A percentile compares a stretch with the other conserved stretches of the same genome.
Conservation (phyloP, 2,113 vertebrate genomes). For the Rhombomys opimus region DNA sequence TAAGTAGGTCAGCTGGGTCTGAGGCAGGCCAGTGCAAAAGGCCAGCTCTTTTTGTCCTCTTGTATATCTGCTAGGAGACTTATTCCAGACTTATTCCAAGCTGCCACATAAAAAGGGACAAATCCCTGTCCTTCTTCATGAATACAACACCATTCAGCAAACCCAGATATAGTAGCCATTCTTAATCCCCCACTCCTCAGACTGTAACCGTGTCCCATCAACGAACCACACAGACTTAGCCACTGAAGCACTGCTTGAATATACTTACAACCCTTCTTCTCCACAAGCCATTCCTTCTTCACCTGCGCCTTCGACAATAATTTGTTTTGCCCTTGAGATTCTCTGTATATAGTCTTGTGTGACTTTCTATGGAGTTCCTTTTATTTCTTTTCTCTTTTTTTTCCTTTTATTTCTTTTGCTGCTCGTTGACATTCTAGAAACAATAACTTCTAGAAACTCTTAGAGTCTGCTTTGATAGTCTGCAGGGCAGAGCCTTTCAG, state of each 20-base stretch:
- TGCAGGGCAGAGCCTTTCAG: too few species aligned
- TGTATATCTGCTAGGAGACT: neutral
- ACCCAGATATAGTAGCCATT: neutral
- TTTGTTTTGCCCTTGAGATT: neutral
- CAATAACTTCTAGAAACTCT: neutral
- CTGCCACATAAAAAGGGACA: neutral
- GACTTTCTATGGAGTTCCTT: neutral
- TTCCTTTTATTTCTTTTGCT: neutral
- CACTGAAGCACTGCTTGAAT: neutral
- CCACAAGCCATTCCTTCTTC: neutral
- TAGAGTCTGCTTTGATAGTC: too few species aligned
- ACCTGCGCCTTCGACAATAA: neutral
- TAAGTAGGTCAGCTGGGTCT: neutral
- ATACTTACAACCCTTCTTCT: neutral
- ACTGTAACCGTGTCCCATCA: neutral
- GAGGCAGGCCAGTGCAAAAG: neutral
- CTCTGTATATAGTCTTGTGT: neutral
- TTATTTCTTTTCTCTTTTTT: neutral
- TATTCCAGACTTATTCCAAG: neutral
- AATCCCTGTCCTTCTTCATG: neutral
- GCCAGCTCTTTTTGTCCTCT: neutral
- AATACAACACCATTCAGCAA: neutral
- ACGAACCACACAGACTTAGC: neutral
- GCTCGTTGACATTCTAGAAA: neutral
- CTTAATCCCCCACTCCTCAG: neutral